Base-by-base conservation (phyloP, 2,888 invertebrate species). In the Mamestra brassicae region DNA sequence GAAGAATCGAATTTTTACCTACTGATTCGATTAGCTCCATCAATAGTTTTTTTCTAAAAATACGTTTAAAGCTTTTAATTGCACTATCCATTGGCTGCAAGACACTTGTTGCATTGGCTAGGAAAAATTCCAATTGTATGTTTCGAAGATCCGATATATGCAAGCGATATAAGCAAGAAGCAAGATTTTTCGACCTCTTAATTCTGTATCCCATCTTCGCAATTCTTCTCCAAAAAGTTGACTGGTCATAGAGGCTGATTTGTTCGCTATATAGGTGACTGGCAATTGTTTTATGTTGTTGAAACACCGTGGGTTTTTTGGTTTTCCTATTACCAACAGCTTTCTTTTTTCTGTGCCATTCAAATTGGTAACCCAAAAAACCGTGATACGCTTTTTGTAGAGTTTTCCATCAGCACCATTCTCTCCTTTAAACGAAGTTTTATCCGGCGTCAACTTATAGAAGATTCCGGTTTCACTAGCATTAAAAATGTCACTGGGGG, bases 261-360 rank as follows among this genome's bases (percentile, higher is more conserved):
- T 52, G 17, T 64, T 64, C 10, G 50, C 36, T 50, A 52, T 50
- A 50, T 64, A 64, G 2, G 50, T 36, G 34, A 64, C 50, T 64
- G 50, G 64, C 50, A 64, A 64, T 11, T 50, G 17, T 52, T 64
- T 52, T 1, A 64, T 36, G 36, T 64, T 52, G 11, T 52, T 52
- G 17, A 64, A 64, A 64, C 50, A 52, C 1, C 50, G 17, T 34
- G 64, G 64, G 36, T 50, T 36, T 52, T 52, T 61, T 10, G 60
- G 3, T 17, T 61, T 61, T 38, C 42, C 38, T 42, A 61, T 42
- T 38, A 61, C 38, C 36, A 64, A 15, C 3, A 64, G 11, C 1
- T 52, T 17, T 3, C 52, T 17, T 4, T 7, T 52, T 52, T 52
- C 52, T 52, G 52, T 52, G 17, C 50, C 64, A 36, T 36, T 36